phyloP scores from a whole-genome alignment of 2,888 invertebrate genomes.

The Lepidonotus clava region DNA sequence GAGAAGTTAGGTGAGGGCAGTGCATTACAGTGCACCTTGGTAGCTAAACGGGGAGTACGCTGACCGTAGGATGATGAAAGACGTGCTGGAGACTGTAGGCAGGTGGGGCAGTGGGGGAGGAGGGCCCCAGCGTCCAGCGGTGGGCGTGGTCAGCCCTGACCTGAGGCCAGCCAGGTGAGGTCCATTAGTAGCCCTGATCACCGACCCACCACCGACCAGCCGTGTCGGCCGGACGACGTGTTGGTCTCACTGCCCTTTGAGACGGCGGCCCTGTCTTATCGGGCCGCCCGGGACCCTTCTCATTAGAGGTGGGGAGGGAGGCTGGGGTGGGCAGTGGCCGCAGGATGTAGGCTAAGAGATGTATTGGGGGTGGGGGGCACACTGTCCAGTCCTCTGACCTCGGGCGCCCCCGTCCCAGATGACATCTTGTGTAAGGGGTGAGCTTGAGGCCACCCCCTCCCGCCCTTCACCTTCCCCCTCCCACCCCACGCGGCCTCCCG shows the following conservation, averaged over 20 bases:
- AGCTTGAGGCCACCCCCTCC: slow-evolving; percentile 10
- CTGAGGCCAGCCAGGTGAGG: slow-evolving; percentile 31
- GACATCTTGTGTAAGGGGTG: slow-evolving; percentile 44
- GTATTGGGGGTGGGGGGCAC: neutral
- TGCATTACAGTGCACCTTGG: no score
- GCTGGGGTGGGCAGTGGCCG: neutral
- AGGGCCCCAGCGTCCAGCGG: neutral
- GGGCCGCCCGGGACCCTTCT: no score
- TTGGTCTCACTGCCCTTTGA: neutral
- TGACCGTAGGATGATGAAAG: neutral
- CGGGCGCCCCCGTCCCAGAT: slow-evolving; percentile 9
- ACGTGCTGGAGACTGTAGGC: neutral
- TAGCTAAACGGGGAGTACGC: neutral
- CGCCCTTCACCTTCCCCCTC: neutral
- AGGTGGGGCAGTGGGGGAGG: neutral
- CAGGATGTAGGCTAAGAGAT: no score
- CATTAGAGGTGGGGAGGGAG: neutral
- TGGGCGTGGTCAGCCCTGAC: neutral
- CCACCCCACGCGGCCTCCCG: neutral
- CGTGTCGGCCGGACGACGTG: neutral
- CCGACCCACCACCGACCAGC: neutral
- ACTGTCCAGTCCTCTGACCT: slow-evolving; percentile 30
- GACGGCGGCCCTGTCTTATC: no score
- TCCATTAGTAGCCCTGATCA: neutral
- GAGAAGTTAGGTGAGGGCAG: no score